These are phyloP conservation scores for Mungos mungo DNA, from an alignment of 2,113 vertebrate species.

Conservation along the genomic window DNA sequence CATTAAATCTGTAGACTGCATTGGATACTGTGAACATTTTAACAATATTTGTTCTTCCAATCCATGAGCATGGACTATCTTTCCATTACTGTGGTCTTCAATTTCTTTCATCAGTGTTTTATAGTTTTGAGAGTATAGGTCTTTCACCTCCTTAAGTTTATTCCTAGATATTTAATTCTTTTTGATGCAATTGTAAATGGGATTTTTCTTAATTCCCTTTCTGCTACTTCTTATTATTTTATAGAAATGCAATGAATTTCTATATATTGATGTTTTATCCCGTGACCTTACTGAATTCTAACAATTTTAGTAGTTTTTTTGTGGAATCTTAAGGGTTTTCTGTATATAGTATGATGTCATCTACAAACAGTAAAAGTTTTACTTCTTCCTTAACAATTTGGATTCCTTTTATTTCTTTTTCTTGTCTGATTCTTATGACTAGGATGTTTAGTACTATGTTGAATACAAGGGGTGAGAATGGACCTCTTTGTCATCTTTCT, in stretches of 20 bases:
- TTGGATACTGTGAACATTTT: neutral
- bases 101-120: neutral
- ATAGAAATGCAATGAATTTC: neutral
- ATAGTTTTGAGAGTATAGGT: neutral
- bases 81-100: neutral
- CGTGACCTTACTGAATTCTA: neutral
- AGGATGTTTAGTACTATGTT: neutral
- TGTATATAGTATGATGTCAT: neutral
- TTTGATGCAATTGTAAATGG: neutral
- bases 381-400: neutral
- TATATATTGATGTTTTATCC: neutral
- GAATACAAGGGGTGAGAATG: neutral
- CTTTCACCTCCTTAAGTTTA: neutral
- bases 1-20: neutral
- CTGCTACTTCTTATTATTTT: too few species aligned
- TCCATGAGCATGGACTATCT: neutral
- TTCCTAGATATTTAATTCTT: neutral
- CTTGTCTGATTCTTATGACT: neutral
- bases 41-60: neutral
- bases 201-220: neutral
- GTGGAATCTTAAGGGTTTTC: neutral
- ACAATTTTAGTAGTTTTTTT: neutral
- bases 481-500: neutral
- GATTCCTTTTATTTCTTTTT: neutral
- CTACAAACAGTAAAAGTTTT: neutral